A percentile compares a stretch with the other conserved stretches of the same genome.
Conservation (phyloP, 2,113 vertebrate species). For the Corydoras sp. region DNA sequence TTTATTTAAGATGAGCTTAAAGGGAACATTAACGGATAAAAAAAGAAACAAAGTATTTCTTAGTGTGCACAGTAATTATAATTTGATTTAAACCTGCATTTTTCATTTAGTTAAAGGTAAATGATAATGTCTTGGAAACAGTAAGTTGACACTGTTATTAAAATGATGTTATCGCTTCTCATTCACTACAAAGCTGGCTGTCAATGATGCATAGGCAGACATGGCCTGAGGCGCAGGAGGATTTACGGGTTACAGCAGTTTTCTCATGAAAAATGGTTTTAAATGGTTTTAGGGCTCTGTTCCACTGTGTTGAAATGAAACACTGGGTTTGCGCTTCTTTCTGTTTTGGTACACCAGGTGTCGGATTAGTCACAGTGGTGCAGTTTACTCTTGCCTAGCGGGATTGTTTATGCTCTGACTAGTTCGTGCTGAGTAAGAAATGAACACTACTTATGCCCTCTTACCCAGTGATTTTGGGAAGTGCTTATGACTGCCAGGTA, state of each 20-base stretch:
- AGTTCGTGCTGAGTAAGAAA: slow-evolving; percentile 30
- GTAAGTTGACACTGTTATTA: slow-evolving; percentile 8
- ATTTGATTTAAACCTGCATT: no score
- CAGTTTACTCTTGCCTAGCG: slow-evolving; percentile 13
- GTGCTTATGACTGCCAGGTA: slow-evolving; percentile 25
- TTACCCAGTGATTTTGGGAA: slow-evolving; percentile 35
- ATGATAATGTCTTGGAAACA: slow-evolving; percentile 2
- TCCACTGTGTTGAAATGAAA: slow-evolving; percentile 3
- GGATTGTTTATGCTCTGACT: slow-evolving; percentile 29
- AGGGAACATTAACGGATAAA: no score
- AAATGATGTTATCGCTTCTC: slow-evolving; percentile 7
- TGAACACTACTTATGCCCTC: slow-evolving; percentile 29
- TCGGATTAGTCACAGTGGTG: slow-evolving; percentile 17
- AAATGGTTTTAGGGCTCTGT: slow-evolving; percentile 24
- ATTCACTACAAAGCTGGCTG: slow-evolving; percentile 6
- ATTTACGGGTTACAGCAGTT: slow-evolving; percentile 24
- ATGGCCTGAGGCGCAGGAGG: slow-evolving; percentile 7
- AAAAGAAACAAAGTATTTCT: no score
- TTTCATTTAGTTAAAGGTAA: neutral
- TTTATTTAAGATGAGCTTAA: no score
- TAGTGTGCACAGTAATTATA: no score
- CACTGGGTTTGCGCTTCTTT: slow-evolving; percentile 18
- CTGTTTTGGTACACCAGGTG: slow-evolving; percentile 32
- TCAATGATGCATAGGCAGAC: neutral
- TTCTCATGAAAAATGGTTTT: slow-evolving; percentile 28